A percentile compares a stretch with the other conserved stretches of the same genome.
phyloP scores from a whole-genome alignment of 2,113 vertebrate genomes.

The Protobothrops mucrosquamatus region DNA sequence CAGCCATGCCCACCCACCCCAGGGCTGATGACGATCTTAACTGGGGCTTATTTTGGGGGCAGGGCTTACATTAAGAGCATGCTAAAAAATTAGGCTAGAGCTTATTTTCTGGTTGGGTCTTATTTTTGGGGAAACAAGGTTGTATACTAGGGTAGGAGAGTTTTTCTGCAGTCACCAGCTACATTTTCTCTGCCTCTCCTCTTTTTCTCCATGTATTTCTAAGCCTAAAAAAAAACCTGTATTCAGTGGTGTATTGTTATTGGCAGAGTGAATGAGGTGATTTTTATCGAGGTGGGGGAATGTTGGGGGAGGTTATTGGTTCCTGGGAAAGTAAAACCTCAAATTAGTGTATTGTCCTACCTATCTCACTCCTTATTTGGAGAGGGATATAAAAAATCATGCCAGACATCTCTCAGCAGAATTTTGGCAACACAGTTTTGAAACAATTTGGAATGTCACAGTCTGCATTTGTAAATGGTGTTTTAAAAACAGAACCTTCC shows the following conservation, averaged over 20 bases:
- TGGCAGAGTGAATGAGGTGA: background rate
- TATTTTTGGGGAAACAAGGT: background rate
- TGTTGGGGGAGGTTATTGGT: background rate
- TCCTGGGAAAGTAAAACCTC: background rate
- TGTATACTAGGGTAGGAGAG: background rate
- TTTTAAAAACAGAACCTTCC: constrained; percentile 31
- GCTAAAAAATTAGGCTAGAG: too few species aligned
- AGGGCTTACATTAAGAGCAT: too few species aligned
- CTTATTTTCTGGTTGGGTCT: too few species aligned
- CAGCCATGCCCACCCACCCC: too few species aligned
- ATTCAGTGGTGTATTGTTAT: background rate
- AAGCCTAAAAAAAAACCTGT: background rate
- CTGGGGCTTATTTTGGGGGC: too few species aligned
- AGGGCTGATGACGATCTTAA: too few species aligned
- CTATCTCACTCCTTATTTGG: background rate
- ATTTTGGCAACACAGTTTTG: background rate
- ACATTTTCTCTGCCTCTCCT: background rate
- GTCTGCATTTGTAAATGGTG: background rate
- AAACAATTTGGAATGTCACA: background rate
- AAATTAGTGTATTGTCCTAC: background rate
- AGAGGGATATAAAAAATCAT: background rate
- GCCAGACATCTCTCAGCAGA: background rate
- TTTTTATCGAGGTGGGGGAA: background rate
- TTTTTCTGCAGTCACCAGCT: background rate
- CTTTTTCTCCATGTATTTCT: background rate